phyloP scores from a whole-genome alignment of 2,888 invertebrate genomes.

The Ptilodon capucinus region DNA sequence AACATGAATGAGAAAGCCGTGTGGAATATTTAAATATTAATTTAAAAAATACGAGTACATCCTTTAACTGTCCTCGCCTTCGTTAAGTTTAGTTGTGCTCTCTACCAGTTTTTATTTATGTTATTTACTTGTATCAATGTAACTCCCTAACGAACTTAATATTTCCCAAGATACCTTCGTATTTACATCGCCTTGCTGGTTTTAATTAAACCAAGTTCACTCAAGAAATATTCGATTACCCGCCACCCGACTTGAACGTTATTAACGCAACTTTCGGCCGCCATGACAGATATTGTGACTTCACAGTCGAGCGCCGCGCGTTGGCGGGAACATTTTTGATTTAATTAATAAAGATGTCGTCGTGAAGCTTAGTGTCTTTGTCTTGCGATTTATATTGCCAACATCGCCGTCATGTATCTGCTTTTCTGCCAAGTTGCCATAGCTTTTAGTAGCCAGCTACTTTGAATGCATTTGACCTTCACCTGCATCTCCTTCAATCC shows the following conservation, averaged over 20 bases:
- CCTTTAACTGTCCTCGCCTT: too few relatives aligned
- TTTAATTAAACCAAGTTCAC: constrained; percentile 1
- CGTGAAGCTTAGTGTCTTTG: neutral
- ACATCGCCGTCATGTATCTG: too few relatives aligned
- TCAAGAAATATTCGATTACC: constrained; percentile 1
- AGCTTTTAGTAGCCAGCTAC: too few relatives aligned
- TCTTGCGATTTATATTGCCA: too few relatives aligned
- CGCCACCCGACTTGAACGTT: neutral
- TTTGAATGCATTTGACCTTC: too few relatives aligned
- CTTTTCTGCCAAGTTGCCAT: too few relatives aligned
- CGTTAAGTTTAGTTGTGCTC: too few relatives aligned
- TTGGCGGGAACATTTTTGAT: constrained; percentile 3
- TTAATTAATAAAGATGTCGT: constrained; percentile 4
- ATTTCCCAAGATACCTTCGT: neutral
- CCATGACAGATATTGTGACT: constrained; percentile 10
- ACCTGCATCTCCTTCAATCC: too few relatives aligned
- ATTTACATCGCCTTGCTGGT: neutral
- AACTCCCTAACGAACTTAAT: neutral
- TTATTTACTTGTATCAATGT: neutral
- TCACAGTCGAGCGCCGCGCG: neutral
- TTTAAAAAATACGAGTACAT: too few relatives aligned
- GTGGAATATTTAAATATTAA: too few relatives aligned
- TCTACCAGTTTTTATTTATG: neutral
- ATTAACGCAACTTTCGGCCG: constrained; percentile 6
- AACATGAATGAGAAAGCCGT: too few relatives aligned